Percentiles rank a stretch among this genome's conserved stretches.
Conservation (phyloP, 2,797 vertebrate species). For the Sus cebifrons region DNA sequence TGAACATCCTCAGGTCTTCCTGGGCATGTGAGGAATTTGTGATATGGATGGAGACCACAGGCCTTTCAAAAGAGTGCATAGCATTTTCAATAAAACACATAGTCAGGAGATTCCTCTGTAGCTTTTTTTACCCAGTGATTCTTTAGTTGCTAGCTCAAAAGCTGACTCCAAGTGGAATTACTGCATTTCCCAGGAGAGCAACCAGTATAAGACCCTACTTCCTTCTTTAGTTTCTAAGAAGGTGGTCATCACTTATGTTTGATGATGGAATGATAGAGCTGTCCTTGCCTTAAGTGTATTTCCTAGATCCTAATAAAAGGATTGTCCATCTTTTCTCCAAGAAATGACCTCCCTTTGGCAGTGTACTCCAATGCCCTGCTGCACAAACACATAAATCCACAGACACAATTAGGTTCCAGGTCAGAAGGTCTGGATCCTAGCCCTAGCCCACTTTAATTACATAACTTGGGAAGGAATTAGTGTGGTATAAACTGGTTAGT, state of each 20-base stretch:
- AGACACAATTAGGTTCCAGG: neutral
- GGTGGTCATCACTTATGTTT: neutral
- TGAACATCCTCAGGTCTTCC: neutral
- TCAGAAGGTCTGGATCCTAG: neutral
- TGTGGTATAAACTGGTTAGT: neutral
- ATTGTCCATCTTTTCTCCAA: neutral
- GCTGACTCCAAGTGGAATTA: neutral
- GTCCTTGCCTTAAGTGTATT: neutral
- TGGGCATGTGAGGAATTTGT: neutral
- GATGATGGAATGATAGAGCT: neutral
- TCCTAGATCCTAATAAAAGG: neutral
- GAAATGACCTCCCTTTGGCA: neutral
- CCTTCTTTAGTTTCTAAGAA: neutral
- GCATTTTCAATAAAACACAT: slow-evolving; percentile 2
- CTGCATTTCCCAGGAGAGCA: neutral
- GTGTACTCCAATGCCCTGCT: neutral
- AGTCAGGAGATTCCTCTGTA: neutral
- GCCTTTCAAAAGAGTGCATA: neutral
- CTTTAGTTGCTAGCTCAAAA: neutral
- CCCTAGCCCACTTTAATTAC: neutral
- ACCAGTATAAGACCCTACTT: neutral
- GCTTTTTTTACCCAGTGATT: neutral
- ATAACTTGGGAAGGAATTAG: neutral
- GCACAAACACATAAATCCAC: neutral
- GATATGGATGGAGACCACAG: neutral